These are phyloP conservation scores for Pygoscelis adeliae DNA, from an alignment of 2,113 vertebrate species.

Conservation along the genomic window DNA sequence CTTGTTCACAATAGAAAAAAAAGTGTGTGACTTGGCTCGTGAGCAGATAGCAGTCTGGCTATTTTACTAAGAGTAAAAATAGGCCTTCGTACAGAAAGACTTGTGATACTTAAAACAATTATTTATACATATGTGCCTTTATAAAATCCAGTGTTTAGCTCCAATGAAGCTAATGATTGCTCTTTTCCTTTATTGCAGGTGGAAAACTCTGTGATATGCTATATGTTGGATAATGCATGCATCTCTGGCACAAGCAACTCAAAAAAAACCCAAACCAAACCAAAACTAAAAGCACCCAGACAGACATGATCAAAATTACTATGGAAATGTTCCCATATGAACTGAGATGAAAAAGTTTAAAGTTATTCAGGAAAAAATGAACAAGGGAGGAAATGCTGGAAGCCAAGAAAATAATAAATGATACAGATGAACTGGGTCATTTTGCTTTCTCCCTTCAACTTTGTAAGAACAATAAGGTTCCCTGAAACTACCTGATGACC, in stretches of 20 bases:
- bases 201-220: not conserved
- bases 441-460: not conserved
- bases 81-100: not conserved
- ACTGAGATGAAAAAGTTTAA: not conserved
- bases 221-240: not conserved
- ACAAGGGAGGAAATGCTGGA: not conserved
- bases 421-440: not conserved
- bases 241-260: not conserved
- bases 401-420: not conserved
- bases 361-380: not conserved
- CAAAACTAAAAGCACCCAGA: not conserved
- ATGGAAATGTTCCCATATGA: not conserved
- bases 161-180: not conserved
- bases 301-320: not conserved
- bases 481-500: not conserved
- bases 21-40: conserved; percentile 52
- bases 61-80: conserved; percentile 31
- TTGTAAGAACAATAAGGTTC: not conserved
- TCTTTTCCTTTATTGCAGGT: not conserved
- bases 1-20: conserved; percentile 52
- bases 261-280: not conserved
- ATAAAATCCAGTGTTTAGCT: not conserved
- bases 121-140: not conserved
- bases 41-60: conserved; percentile 7
- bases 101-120: not conserved